Percentiles rank a stretch among this genome's conserved stretches.
These are phyloP conservation scores for Ibidorhyncha struthersii DNA, from an alignment of 2,113 vertebrate species.

Conservation along the genomic window DNA sequence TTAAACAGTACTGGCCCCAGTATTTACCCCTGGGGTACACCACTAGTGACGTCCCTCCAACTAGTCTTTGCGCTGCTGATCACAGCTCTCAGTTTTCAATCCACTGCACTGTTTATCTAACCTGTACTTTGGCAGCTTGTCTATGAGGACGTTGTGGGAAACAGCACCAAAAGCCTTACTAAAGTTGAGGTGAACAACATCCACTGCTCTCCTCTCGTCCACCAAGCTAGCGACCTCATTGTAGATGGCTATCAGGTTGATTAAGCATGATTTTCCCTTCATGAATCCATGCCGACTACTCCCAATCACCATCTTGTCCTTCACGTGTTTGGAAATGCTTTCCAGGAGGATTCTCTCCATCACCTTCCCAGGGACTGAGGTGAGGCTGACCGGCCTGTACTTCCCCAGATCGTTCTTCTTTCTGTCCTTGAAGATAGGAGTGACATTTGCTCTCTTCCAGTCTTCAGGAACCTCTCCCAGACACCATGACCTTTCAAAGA, in stretches of 20 bases:
- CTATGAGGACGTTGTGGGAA: background rate
- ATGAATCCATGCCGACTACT: background rate
- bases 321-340: background rate
- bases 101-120: background rate
- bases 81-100: background rate
- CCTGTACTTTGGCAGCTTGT: background rate
- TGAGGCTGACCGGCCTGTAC: background rate
- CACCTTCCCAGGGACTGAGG: background rate
- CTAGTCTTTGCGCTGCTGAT: background rate
- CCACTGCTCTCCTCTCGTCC: background rate
- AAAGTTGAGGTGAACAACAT: background rate
- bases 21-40: background rate
- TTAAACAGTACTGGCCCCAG: background rate
- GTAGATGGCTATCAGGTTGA: background rate
- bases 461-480: background rate
- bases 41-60: background rate
- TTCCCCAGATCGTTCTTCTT: background rate
- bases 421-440: background rate
- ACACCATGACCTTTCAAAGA: background rate
- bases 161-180: background rate
- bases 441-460: background rate
- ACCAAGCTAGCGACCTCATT: background rate
- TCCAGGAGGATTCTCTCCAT: background rate
- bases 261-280: background rate
- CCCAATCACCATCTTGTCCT: background rate